A percentile compares a stretch with the other conserved stretches of the same genome.
These are phyloP conservation scores for Rhinoderma darwinii DNA, from an alignment of 2,113 vertebrate species.

Conservation along the genomic window DNA sequence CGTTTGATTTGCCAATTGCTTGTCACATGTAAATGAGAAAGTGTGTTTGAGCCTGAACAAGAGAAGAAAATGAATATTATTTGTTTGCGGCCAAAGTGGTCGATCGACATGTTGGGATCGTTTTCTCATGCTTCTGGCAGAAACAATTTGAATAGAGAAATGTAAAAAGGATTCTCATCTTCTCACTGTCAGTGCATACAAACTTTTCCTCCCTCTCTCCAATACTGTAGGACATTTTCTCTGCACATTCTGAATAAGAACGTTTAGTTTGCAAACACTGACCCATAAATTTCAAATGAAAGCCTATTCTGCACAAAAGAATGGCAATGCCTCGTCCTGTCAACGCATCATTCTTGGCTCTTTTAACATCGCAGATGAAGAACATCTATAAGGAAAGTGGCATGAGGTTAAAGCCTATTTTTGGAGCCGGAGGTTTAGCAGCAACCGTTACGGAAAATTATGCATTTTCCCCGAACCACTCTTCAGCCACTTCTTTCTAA, in stretches of 20 bases:
- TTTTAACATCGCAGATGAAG: slow-evolving; percentile 31
- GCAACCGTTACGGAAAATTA: slow-evolving; percentile 24
- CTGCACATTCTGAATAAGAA: slow-evolving; percentile 15
- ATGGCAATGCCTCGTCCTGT: slow-evolving; percentile 25
- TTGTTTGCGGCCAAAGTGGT: slow-evolving; percentile 26
- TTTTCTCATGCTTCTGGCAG: background rate
- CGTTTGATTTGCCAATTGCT: background rate
- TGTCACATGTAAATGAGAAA: background rate
- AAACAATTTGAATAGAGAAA: slow-evolving; percentile 24
- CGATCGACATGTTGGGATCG: background rate
- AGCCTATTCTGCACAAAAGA: slow-evolving; percentile 28
- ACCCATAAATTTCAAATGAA: slow-evolving; percentile 41
- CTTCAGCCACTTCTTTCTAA: background rate
- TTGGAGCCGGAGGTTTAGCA: slow-evolving; percentile 24
- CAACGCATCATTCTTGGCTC: slow-evolving; percentile 37
- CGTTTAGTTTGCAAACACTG: slow-evolving; percentile 40
- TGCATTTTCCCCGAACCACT: slow-evolving; percentile 5
- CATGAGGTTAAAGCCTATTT: slow-evolving; percentile 38
- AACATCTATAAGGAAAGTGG: slow-evolving; percentile 31
- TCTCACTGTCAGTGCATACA: slow-evolving; percentile 36
- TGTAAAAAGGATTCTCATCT: slow-evolving; percentile 36
- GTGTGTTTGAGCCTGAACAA: background rate
- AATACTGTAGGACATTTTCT: slow-evolving; percentile 28
- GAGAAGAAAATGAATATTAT: background rate
- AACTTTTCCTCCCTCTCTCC: slow-evolving; percentile 27